Evolutionary conservation across 2,797 vertebrate genomes (phyloP).

Genomic region (Hybognathus amarus): DNA sequence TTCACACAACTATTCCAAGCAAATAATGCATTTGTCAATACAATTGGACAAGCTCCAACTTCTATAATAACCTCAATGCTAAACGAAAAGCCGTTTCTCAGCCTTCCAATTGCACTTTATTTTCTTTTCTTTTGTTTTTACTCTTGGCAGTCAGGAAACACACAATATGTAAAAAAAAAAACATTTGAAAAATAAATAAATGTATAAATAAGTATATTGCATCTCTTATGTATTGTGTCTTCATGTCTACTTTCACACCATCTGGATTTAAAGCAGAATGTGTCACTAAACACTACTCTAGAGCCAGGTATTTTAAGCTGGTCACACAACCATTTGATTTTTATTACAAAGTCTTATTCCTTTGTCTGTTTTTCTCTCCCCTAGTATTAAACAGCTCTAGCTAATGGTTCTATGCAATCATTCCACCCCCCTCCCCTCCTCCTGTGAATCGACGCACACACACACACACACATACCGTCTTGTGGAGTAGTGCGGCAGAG

Average conservation of each 20-base stretch:
- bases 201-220: neutral
- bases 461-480: conserved; percentile 42
- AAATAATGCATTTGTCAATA: conserved; percentile 62
- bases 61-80: conserved; percentile 29
- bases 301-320: conserved; percentile 38
- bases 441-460: conserved; percentile 30
- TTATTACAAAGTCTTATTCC: conserved; percentile 55
- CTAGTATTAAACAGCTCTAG: conserved; percentile 74
- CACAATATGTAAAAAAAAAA: neutral
- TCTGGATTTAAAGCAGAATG: neutral
- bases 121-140: neutral
- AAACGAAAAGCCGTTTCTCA: conserved; percentile 18
- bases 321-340: conserved; percentile 35
- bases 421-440: conserved; percentile 2
- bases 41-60: conserved; percentile 39
- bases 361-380: conserved; percentile 75
- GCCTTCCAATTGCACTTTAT: neutral
- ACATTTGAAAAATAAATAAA: neutral
- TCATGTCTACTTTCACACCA: neutral
- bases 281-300: neutral
- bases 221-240: neutral
- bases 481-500: conserved; percentile 40
- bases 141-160: neutral
- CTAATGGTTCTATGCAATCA: conserved; percentile 70
- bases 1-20: conserved; percentile 48